These are phyloP conservation scores for Zosterops borbonicus DNA, from an alignment of 2,113 vertebrate species.

Conservation along the genomic window DNA sequence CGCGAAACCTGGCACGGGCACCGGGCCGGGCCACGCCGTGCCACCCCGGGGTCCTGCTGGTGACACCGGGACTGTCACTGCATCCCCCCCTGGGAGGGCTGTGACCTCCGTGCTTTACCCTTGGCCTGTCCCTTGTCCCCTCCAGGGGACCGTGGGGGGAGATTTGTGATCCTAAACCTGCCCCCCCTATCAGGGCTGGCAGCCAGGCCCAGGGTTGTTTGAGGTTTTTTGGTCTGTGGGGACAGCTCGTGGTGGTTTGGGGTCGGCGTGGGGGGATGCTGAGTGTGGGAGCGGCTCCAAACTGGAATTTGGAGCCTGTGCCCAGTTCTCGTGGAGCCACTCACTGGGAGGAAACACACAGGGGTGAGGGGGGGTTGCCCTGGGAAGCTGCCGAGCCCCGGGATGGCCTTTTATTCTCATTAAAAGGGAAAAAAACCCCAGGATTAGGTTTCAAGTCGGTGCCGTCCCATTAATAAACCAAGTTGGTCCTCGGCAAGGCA, in stretches of 20 bases:
- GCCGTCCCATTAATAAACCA: conserved; percentile 48
- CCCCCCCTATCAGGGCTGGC: background rate
- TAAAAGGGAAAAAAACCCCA: background rate
- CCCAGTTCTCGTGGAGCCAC: fast-evolving
- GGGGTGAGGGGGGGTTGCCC: fast-evolving
- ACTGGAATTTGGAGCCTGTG: fast-evolving
- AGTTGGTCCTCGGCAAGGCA: conserved; percentile 30
- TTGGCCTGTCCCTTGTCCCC: background rate
- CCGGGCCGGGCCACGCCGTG: background rate
- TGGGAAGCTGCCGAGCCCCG: background rate
- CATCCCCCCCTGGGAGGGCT: fast-evolving
- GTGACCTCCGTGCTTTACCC: background rate
- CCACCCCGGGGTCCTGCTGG: background rate
- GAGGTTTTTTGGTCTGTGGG: background rate
- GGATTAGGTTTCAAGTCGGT: conserved; percentile 7
- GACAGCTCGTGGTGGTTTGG: background rate
- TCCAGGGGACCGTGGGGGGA: background rate
- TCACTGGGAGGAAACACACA: fast-evolving
- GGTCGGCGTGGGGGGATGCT: background rate
- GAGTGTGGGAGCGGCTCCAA: fast-evolving
- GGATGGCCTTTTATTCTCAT: background rate
- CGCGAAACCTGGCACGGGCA: conserved; percentile 6
- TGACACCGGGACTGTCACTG: fast-evolving
- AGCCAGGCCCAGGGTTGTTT: fast-evolving
- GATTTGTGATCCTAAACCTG: background rate